Evolutionary conservation across 1,140 invertebrate genomes (phyloP).

Genomic region (Drosophila mauritiana): DNA sequence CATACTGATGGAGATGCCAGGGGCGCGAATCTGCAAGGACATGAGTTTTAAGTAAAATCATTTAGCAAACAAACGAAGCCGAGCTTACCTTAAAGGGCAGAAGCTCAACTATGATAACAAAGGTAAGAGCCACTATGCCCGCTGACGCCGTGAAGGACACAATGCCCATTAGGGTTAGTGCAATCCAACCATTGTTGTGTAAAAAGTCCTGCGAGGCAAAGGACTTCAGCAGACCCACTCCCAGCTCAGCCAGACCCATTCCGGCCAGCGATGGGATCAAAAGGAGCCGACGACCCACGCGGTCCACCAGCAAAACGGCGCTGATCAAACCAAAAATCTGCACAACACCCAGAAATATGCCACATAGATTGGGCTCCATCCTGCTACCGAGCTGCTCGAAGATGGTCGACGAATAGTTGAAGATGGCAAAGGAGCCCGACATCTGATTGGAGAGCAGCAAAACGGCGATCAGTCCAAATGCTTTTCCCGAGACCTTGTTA

Average conservation of each 20-base stretch:
- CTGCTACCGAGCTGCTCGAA: slow-evolving; percentile 87
- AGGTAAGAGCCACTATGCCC: slow-evolving; percentile 54
- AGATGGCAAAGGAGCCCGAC: slow-evolving; percentile 85
- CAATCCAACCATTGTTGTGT: slow-evolving; percentile 45
- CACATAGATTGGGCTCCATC: slow-evolving; percentile 87
- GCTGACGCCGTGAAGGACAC: slow-evolving; percentile 34
- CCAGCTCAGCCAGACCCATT: slow-evolving; percentile 38
- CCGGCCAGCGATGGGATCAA: slow-evolving; percentile 50
- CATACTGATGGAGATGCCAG: slow-evolving; percentile 55
- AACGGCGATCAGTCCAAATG: slow-evolving; percentile 46
- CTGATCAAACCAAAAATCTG: slow-evolving; percentile 54
- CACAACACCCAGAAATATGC: slow-evolving; percentile 89
- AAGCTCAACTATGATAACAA: slow-evolving; percentile 59
- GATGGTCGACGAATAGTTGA: slow-evolving; percentile 87
- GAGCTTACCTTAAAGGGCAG: slow-evolving; percentile 62
- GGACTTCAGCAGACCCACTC: slow-evolving; percentile 37
- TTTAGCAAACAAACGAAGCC: neutral
- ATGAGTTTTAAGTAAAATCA: neutral
- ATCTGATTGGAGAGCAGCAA: slow-evolving; percentile 54
- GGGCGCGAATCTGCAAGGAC: slow-evolving; percentile 50
- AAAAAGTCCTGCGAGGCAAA: slow-evolving; percentile 40
- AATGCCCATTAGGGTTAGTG: slow-evolving; percentile 49
- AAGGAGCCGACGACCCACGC: slow-evolving; percentile 59
- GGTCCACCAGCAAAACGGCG: slow-evolving; percentile 55
- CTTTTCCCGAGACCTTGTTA: slow-evolving; percentile 32